Conservation (phyloP, 1,140 invertebrate genomes). For the Drosophila bocqueti region DNA sequence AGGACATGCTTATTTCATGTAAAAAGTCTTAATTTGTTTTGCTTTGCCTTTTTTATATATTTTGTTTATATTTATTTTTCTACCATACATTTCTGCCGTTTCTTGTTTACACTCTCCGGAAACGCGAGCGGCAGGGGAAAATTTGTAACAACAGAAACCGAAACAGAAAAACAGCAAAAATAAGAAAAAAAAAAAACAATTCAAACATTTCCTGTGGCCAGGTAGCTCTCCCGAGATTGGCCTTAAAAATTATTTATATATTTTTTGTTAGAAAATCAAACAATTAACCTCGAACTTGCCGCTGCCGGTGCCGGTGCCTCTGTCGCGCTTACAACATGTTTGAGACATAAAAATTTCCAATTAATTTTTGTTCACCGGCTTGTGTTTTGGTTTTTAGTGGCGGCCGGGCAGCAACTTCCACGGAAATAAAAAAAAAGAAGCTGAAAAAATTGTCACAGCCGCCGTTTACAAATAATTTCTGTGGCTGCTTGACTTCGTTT, state of each 20-base stretch:
- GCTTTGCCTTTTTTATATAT: neutral
- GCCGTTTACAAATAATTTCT: slow-evolving; percentile 82
- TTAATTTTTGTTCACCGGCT: slow-evolving; percentile 66
- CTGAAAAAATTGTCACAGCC: slow-evolving; percentile 76
- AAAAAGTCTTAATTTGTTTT: neutral
- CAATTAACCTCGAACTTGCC: slow-evolving; percentile 81
- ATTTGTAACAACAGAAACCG: slow-evolving; percentile 33
- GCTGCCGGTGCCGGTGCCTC: slow-evolving; percentile 15
- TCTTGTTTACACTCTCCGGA: slow-evolving; percentile 38
- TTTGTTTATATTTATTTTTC: neutral
- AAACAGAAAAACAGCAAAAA: slow-evolving; percentile 1
- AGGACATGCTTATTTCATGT: neutral
- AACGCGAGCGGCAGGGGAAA: slow-evolving; percentile 14
- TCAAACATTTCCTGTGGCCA: slow-evolving; percentile 73
- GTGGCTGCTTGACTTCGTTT: slow-evolving; percentile 32
- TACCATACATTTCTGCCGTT: slow-evolving; percentile 12
- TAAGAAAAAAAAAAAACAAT: slow-evolving; percentile 42
- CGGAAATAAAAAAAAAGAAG: slow-evolving; percentile 56
- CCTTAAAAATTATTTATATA: slow-evolving; percentile 65
- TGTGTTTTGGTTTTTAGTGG: slow-evolving; percentile 61
- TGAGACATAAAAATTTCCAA: slow-evolving; percentile 83
- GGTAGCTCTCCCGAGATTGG: slow-evolving; percentile 69
- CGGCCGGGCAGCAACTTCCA: slow-evolving; percentile 56
- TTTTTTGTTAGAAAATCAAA: slow-evolving; percentile 82
- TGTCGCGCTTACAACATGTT: slow-evolving; percentile 75